Conservation (phyloP, 1,140 invertebrate genomes). For the Musca domestica region DNA sequence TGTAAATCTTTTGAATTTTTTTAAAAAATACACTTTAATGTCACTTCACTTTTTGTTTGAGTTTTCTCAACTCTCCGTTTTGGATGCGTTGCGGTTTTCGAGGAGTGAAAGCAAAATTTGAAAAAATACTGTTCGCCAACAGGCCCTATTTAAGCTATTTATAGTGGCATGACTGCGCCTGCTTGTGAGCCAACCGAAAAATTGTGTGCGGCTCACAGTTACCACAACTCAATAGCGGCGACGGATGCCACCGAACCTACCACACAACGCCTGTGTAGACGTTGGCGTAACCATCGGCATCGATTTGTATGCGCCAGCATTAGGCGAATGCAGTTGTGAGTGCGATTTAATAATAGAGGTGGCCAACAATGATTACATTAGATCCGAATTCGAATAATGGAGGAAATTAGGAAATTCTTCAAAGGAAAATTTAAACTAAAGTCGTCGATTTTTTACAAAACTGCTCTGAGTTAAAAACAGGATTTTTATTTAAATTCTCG, state of each 20-base stretch:
- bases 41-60: neutral
- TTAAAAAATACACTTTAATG: too few relatives aligned
- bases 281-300: neutral
- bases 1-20: conserved; percentile 8
- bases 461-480: too few relatives aligned
- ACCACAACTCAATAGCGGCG: neutral
- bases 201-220: too few relatives aligned
- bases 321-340: too few relatives aligned
- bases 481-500: too few relatives aligned
- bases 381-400: too few relatives aligned
- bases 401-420: too few relatives aligned
- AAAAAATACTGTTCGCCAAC: conserved; percentile 48
- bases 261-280: conserved; percentile 9
- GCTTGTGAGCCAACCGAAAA: conserved; percentile 18
- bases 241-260: conserved; percentile 7
- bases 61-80: neutral
- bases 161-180: conserved; percentile 37
- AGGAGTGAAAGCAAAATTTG: conserved; percentile 51
- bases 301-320: neutral
- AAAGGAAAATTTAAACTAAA: too few relatives aligned
- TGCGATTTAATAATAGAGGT: too few relatives aligned
- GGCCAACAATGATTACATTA: too few relatives aligned
- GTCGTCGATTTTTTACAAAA: too few relatives aligned
- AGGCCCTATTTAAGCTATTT: conserved; percentile 54
- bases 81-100: neutral